A percentile compares a stretch with the other conserved stretches of the same genome.
These are phyloP conservation scores for Scomber colias DNA, from an alignment of 2,113 vertebrate genomes.

Conservation along the genomic window DNA sequence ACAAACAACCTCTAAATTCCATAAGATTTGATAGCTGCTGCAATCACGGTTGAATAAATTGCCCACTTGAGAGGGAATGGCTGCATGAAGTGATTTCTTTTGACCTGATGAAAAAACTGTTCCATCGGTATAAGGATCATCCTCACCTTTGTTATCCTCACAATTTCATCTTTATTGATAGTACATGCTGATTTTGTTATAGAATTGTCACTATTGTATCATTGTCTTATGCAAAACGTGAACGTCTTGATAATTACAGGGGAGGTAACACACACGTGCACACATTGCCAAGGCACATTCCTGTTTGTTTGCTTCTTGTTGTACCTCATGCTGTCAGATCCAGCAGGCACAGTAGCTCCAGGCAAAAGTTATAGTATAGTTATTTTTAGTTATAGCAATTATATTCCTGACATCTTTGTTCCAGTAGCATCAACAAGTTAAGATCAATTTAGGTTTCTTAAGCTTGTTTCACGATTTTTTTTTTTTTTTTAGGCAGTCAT, in stretches of 20 bases:
- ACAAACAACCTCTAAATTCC: constrained; percentile 54
- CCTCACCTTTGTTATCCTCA: neutral
- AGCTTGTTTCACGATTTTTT: constrained; percentile 49
- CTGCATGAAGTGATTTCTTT: constrained; percentile 23
- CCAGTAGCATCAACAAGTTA: constrained; percentile 56
- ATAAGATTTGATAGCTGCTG: constrained; percentile 50
- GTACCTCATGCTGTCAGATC: neutral
- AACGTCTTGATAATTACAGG: too few relatives aligned
- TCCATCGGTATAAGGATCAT: neutral
- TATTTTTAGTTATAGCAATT: constrained; percentile 33
- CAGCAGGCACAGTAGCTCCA: neutral
- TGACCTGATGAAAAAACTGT: constrained; percentile 19
- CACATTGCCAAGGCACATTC: neutral
- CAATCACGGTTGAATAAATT: constrained; percentile 63
- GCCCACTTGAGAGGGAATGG: constrained; percentile 36
- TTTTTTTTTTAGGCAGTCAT: constrained; percentile 51
- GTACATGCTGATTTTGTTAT: neutral
- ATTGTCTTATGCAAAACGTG: too few relatives aligned
- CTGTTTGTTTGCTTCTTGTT: constrained; percentile 15
- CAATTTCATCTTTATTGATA: neutral
- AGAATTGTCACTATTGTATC: neutral
- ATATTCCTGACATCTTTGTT: constrained; percentile 56
- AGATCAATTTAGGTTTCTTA: constrained; percentile 73
- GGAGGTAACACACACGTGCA: too few relatives aligned
- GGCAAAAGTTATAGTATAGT: neutral